Evolutionary conservation across 2,888 invertebrate species (phyloP), one percentile per base, ranked within the genome.

Genomic region (Euplagia quadripunctaria): DNA sequence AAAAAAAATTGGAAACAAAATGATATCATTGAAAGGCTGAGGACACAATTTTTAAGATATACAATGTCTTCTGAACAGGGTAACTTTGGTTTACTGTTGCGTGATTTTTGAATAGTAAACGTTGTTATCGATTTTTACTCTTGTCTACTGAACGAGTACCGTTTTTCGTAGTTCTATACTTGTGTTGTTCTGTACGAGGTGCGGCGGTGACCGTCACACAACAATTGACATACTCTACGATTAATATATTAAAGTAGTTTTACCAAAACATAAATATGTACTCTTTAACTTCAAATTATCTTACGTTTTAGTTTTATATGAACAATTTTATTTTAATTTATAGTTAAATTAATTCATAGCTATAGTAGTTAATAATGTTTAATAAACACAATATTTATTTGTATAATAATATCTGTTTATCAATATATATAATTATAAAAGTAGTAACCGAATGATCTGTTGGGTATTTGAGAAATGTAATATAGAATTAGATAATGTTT

Each of bases 21-120:
- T 86, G 89, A 95, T 96, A 96, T 96, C 95, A 96, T 94, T 93
- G 87, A 88, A 92, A 95, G 95, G 96, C 96, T 95, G 96, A 95
- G 95, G 96, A 93, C 92, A 92, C 93, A 93, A 93, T 94, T 94
- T 94, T 94, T 92, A 94, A 91, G 90, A 94, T 94, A 95, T 95
- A 96, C 95, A 96, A 95, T 94, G 95, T 95, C 94, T 94, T 94
- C 92, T 92, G 86, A 94, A 95, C 95, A 95, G 95, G 95, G 95
- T 95, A 95, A 92, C 64, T 92, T 94, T 95, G 80, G 85, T 95
- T 95, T 94, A 94, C 91, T 94, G 94, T 95, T 95, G 93, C 87
- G 92, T 93, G 92, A 88, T 90, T 93, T 93, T 90, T 85, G 81
- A 89, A 91, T 82, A 81, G 91, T 88, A 81, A 86, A 88, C 81